phyloP scores from a whole-genome alignment of 2,113 vertebrate species.

The Thermophis baileyi region DNA sequence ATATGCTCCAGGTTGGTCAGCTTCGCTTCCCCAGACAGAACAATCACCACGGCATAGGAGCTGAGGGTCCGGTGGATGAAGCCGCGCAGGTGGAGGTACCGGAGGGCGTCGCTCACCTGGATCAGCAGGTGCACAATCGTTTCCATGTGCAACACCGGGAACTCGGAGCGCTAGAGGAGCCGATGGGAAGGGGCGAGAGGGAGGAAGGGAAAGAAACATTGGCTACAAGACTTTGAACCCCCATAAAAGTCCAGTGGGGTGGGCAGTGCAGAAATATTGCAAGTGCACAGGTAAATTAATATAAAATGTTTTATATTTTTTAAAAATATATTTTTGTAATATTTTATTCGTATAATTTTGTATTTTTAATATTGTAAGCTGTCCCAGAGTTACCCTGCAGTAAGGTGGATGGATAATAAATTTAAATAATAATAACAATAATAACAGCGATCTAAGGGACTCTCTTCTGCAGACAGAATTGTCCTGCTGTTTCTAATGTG shows the following conservation, averaged over 20 bases:
- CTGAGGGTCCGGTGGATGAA: slow-evolving; percentile 73
- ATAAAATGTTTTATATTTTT: background rate
- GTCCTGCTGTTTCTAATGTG: background rate
- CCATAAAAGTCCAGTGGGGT: background rate
- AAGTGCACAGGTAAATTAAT: background rate
- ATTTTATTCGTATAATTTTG: background rate
- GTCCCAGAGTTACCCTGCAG: background rate
- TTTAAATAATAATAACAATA: too few species aligned
- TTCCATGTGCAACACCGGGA: slow-evolving; percentile 68
- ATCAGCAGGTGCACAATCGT: slow-evolving; percentile 68
- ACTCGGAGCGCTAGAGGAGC: slow-evolving; percentile 65
- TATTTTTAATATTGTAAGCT: background rate
- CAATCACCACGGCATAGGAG: slow-evolving; percentile 68
- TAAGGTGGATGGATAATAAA: background rate
- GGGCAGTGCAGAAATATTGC: background rate
- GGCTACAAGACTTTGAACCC: background rate
- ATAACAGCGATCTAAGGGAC: background rate
- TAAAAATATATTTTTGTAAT: background rate
- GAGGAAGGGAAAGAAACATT: background rate
- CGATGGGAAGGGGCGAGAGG: rapidly evolving
- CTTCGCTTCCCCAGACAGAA: slow-evolving; percentile 68
- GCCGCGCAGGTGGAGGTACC: slow-evolving; percentile 67
- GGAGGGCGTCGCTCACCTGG: slow-evolving; percentile 63
- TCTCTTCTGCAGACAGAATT: background rate
- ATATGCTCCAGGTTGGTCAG: slow-evolving; percentile 76